Percentiles rank a stretch among this genome's conserved stretches.
Evolutionary conservation across 1,140 invertebrate genomes (phyloP).

Genomic region (Saccostrea glomerata): DNA sequence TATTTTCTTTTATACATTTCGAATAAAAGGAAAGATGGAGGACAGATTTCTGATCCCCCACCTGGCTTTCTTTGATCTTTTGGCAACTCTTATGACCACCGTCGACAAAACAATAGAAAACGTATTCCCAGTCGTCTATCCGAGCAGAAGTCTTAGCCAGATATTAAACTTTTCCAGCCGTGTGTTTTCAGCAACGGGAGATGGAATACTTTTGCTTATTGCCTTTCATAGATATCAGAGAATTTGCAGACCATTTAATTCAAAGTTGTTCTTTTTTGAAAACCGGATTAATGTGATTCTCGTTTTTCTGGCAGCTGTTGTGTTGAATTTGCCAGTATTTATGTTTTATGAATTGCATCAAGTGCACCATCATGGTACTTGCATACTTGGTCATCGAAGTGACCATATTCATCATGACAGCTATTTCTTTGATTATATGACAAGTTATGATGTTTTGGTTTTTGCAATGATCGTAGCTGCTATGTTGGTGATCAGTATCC

Average conservation of each 20-base stretch:
- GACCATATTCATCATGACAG: slow-evolving; percentile 8
- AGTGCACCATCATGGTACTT: background rate
- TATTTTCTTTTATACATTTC: slow-evolving; percentile 43
- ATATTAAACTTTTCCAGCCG: slow-evolving; percentile 37
- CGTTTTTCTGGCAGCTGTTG: slow-evolving; percentile 13
- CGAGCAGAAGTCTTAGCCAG: slow-evolving; percentile 2
- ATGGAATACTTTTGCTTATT: slow-evolving; percentile 29
- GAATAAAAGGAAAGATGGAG: slow-evolving; percentile 27
- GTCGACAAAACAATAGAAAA: slow-evolving; percentile 37
- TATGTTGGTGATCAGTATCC: background rate
- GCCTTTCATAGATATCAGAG: slow-evolving; percentile 31
- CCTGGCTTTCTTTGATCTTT: slow-evolving; percentile 42
- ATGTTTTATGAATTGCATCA: slow-evolving; percentile 27
- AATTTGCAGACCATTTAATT: slow-evolving; percentile 41
- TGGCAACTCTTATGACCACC: slow-evolving; percentile 28
- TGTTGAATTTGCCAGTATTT: slow-evolving; percentile 31
- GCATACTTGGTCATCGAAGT: background rate
- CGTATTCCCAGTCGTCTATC: slow-evolving; percentile 35
- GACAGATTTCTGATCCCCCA: slow-evolving; percentile 47
- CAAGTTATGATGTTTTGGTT: slow-evolving; percentile 12
- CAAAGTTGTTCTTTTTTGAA: background rate
- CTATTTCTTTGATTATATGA: background rate
- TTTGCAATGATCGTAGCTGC: background rate
- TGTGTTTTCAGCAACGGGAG: slow-evolving; percentile 28
- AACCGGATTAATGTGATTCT: slow-evolving; percentile 18